These are phyloP conservation scores for Poecilia velifera DNA, from an alignment of 2,797 vertebrate species.

Conservation along the genomic window DNA sequence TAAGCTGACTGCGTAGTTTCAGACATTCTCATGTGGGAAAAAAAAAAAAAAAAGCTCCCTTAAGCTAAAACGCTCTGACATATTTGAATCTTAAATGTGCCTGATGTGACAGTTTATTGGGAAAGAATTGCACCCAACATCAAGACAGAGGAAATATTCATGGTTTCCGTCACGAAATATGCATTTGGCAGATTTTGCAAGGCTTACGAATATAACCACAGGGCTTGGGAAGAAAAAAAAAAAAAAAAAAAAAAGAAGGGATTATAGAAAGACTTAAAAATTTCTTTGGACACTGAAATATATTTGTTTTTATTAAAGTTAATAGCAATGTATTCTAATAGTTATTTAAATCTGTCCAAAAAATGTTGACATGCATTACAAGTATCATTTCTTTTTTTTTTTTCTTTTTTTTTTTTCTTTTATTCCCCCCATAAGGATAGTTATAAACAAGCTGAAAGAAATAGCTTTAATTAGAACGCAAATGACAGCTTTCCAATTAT, in stretches of 20 bases:
- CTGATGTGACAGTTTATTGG: conserved; percentile 19
- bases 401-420: too few species aligned
- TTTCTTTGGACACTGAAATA: not conserved
- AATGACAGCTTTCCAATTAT: conserved; percentile 29
- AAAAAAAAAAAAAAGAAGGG: not conserved
- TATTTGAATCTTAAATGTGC: conserved; percentile 27
- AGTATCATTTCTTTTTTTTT: not conserved
- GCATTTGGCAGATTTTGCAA: conserved; percentile 13
- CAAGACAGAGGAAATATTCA: conserved; percentile 10
- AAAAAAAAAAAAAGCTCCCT: conserved; percentile 2
- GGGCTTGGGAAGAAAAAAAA: not conserved
- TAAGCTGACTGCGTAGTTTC: conserved; percentile 20
- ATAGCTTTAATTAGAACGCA: conserved; percentile 4
- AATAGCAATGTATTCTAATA: not conserved
- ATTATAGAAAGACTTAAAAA: conserved; percentile 1
- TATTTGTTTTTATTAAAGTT: not conserved
- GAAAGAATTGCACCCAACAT: not conserved
- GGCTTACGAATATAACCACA: conserved; percentile 11
- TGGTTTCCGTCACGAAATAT: conserved; percentile 20
- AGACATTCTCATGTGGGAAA: conserved; percentile 1
- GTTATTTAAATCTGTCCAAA: conserved; percentile 4
- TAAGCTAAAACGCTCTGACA: conserved; percentile 30
- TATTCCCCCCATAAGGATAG: not conserved
- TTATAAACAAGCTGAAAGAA: conserved; percentile 2
- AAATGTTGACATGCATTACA: not conserved